Base-by-base conservation (phyloP, 2,113 vertebrate genomes). In the Platycercus adscitus region DNA sequence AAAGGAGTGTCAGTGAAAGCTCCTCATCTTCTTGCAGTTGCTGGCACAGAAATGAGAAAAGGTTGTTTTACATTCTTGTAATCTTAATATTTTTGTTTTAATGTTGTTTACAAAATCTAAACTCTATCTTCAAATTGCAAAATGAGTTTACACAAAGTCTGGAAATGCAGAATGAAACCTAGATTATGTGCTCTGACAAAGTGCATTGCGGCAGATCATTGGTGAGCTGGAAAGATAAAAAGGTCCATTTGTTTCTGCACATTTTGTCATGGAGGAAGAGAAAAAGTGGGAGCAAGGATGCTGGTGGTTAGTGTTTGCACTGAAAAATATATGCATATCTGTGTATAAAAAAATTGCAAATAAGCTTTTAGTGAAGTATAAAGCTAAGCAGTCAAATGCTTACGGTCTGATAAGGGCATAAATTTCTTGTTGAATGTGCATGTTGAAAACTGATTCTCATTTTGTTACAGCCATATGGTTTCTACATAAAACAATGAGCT, bases 171-270 rank as follows among this genome's bases (percentile, higher is more conserved):
- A 75, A 6, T 5, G 41, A 7, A 44, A 41, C 61, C 69, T 37
- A 26, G 23, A 15, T 44, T 75, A 35, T 39, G 39, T 60, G 35
- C 28, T 56, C 33, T 39, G 64, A 3, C 41, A 11, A n/a, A 1
- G 4, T 1, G 2, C 0, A 1, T 5, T 9, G 41, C 37, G 58
- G 16, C 2, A 7, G 2, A 26, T 49, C 58, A 2, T 9, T 49
- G 44, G 33, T 0, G 28, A 37, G 70, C 73, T 50, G 91, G 53
- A 61, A 33, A 29, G 49, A 43, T 77, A 14, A 49, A 63, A 26
- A 44, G 15, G 65, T 35, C 2, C 4, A 0, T 19, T 68, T 7
- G 4, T 41, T 28, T 31, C 81, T 10, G 8, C 0, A 37, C 15
- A 4, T 53, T 69, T 43, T 14, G n/a, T 53, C 2, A 0, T 29